Base-by-base conservation (phyloP, 1,140 invertebrate genomes). In the Pemphigus obesinymphae region DNA sequence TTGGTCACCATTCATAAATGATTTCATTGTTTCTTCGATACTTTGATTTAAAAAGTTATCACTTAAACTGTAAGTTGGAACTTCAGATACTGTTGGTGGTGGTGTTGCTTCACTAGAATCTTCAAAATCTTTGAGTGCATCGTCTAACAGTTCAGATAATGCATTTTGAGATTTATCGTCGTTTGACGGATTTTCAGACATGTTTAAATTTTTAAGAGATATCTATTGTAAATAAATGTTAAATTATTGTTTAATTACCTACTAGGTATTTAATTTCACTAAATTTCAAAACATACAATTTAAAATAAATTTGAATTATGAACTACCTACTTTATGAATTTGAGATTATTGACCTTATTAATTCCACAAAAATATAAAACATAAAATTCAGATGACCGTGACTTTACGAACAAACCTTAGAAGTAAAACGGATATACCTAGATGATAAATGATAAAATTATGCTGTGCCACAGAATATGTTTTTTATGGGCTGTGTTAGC, bases 1-100 rank as follows among this genome's bases (percentile, higher is more conserved):
- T 29, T 80, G 37, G 10, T 80, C 76, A 43, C 40, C 20, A 63
- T 80, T 61, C 76, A 80, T 80, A 29, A 63, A 63, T 10, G 50
- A 43, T 80, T 80, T 80, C 76, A 80, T 63, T 29, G 76, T 63
- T 80, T 80, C 76, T 61, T 80, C 76, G 45, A 80, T n/a, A 45
- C 23, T 80, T 17, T 80, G 55, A 31, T 63, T 80, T 29, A 80
- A 20, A 61, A 80, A 80, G 17, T 43, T n/a, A 43, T 55, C 31
- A 61, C 23, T 45, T 20, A 15, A 15, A 61, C 8, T 26, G 2
- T 26, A 29, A 17, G 37, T 17, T 26, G 55, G 40, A n/a, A 80
- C 11, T 61, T 63, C 55, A 20, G 76, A 20, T 37, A 37, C 11
- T 29, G 37, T 2, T 29, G 53, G 7, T 61, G 34, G 11, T 63